Evolutionary conservation across 2,113 vertebrate species (phyloP), one percentile per base, ranked within the genome.

Genomic region (Poecile atricapillus): DNA sequence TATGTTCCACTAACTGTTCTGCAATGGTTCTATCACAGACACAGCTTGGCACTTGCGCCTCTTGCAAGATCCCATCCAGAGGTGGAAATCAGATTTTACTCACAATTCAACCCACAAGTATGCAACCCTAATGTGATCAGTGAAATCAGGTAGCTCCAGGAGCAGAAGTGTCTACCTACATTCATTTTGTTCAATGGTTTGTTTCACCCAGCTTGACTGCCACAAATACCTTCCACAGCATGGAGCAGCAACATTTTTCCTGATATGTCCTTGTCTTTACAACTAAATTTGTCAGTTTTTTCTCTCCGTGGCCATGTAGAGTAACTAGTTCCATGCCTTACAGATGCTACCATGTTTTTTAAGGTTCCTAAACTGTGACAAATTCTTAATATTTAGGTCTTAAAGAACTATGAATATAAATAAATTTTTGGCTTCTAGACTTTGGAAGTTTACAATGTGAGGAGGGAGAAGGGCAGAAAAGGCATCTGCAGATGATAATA

Each of bases 171-270:
- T 53, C 10, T 69, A 7, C 5, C 12, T 41, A 1, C 52, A 19
- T 39, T 70, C 0, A 25, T 37, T 78, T 64, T 58, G 10, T 50
- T 58, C 21, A 5, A 24, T 56, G 47, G 1, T 17, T 93, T 60
- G 10, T 81, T 60, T 59, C n/a, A 28, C 46, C 28, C 15, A 37
- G 10, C 7, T 84, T 43, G 83, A 35, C 8, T 63, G 11, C n/a
- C 78, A 17, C n/a, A 87, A 25, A 28, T 44, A 1, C 46, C 41
- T 75, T 53, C 22, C 0, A 0, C 19, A 50, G 5, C 12, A 18
- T 0, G 3, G 27, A 71, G 33, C 14, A 63, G 15, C n/a, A 82
- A 21, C 5, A 12, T 63, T 79, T 89, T 68, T 87, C 17, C 43
- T 14, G 21, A 11, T 37, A 3, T 25, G 18, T 31, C 7, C 0